These are phyloP conservation scores for Harlomillsia oculata DNA, from an alignment of 1,140 invertebrate genomes.

Conservation along the genomic window DNA sequence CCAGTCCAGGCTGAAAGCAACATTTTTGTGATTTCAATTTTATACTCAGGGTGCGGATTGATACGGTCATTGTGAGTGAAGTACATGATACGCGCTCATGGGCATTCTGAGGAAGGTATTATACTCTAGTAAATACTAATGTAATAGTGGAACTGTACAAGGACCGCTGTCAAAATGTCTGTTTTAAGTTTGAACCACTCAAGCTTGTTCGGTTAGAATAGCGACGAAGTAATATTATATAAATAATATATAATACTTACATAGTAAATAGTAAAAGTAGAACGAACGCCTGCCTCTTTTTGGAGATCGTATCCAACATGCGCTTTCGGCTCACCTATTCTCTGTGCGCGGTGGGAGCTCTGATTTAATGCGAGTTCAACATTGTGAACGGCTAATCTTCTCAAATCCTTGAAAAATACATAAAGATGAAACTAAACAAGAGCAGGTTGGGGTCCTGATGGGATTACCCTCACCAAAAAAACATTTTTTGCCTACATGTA, in stretches of 20 bases:
- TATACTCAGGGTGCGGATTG: too few species aligned
- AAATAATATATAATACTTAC: not conserved
- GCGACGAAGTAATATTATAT: not conserved
- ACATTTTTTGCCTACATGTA: slow-evolving; percentile 15
- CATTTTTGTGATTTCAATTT: too few species aligned
- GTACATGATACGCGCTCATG: too few species aligned
- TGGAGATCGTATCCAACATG: not conserved
- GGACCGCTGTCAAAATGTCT: too few species aligned
- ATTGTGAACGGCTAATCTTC: slow-evolving; percentile 14
- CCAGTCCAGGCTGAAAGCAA: too few species aligned
- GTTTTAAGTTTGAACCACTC: too few species aligned
- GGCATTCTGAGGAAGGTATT: too few species aligned
- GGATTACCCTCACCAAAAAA: slow-evolving; percentile 28
- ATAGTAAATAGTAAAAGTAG: not conserved
- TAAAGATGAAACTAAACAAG: slow-evolving; percentile 29
- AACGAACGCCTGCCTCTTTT: not conserved
- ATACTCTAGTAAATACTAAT: too few species aligned
- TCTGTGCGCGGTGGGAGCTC: not conserved
- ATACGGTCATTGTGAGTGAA: too few species aligned
- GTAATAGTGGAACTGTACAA: too few species aligned
- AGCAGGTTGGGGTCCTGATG: slow-evolving; percentile 25
- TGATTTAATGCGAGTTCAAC: slow-evolving; percentile 2
- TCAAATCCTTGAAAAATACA: slow-evolving; percentile 11
- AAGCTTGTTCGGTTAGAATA: too few species aligned
- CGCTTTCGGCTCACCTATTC: not conserved